phyloP scores from a whole-genome alignment of 2,888 invertebrate genomes.

The Pandemis corylana region DNA sequence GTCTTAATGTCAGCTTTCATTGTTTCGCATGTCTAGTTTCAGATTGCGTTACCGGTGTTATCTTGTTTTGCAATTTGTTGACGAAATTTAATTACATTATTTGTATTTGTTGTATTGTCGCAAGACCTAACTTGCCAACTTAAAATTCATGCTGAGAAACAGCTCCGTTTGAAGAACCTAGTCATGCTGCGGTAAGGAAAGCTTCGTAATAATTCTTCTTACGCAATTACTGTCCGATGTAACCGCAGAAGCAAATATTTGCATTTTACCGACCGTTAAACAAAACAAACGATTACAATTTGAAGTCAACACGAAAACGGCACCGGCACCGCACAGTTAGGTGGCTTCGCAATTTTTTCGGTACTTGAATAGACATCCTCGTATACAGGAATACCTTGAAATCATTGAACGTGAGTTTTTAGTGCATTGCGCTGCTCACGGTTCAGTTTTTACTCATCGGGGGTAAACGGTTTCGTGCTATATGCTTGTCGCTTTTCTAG shows the following conservation, averaged over 20 bases:
- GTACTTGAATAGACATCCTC: slow-evolving; percentile 22
- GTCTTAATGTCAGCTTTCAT: background rate
- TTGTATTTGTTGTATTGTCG: background rate
- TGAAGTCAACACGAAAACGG: slow-evolving; percentile 8
- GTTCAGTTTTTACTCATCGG: slow-evolving; percentile 17
- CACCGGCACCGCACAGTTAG: background rate
- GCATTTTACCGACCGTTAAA: slow-evolving; percentile 13
- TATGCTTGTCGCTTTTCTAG: slow-evolving; percentile 27
- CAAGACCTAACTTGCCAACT: background rate
- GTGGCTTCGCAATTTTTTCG: slow-evolving; percentile 13
- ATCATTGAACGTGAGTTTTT: slow-evolving; percentile 21
- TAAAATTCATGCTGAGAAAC: background rate
- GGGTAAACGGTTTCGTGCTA: slow-evolving; percentile 16
- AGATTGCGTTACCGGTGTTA: background rate
- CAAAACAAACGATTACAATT: slow-evolving; percentile 14
- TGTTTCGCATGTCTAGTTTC: background rate
- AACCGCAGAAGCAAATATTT: slow-evolving; percentile 33
- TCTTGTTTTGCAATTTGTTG: background rate
- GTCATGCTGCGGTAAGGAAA: slow-evolving; percentile 20
- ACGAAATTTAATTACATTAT: background rate
- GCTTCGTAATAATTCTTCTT: slow-evolving; percentile 15
- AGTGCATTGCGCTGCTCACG: slow-evolving; percentile 6
- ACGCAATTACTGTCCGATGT: slow-evolving; percentile 22
- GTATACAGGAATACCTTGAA: slow-evolving; percentile 26
- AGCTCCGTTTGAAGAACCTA: background rate